These are phyloP conservation scores for Pandion haliaetus DNA, from an alignment of 2,113 vertebrate species.

Conservation along the genomic window DNA sequence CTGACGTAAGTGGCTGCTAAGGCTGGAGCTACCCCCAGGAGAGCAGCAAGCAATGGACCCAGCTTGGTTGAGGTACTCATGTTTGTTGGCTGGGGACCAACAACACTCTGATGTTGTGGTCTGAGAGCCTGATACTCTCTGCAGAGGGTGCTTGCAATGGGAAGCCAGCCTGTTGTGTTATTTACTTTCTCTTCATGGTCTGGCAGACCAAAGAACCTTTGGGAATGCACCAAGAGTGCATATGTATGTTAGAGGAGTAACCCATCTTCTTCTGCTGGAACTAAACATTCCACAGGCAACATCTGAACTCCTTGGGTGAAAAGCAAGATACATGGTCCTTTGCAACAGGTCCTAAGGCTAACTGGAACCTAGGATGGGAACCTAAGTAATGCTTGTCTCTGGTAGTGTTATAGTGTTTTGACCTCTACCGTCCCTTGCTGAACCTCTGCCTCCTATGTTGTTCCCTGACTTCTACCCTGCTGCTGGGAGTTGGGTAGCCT, in stretches of 20 bases:
- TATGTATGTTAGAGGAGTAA: neutral
- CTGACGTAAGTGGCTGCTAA: neutral
- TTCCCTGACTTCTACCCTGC: neutral
- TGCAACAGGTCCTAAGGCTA: neutral
- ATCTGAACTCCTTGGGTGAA: neutral
- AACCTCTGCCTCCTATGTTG: neutral
- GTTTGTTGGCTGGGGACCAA: neutral
- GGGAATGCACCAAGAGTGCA: neutral
- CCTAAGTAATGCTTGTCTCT: neutral
- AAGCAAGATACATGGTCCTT: neutral
- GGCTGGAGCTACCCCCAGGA: neutral
- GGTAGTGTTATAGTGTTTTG: neutral
- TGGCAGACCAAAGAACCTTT: neutral
- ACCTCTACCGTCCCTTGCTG: neutral
- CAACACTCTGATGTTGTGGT: neutral
- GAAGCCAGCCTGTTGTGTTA: neutral
- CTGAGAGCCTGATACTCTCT: neutral
- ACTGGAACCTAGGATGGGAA: neutral
- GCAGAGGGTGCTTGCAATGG: neutral
- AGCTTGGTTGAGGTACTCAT: neutral
- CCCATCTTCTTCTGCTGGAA: neutral
- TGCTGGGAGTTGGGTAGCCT: neutral
- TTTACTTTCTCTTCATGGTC: neutral
- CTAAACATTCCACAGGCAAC: neutral
- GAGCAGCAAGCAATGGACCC: neutral